A percentile compares a stretch with the other conserved stretches of the same genome.
Conservation (phyloP, 2,888 invertebrate genomes). For the Leptopilina drosophilae region DNA sequence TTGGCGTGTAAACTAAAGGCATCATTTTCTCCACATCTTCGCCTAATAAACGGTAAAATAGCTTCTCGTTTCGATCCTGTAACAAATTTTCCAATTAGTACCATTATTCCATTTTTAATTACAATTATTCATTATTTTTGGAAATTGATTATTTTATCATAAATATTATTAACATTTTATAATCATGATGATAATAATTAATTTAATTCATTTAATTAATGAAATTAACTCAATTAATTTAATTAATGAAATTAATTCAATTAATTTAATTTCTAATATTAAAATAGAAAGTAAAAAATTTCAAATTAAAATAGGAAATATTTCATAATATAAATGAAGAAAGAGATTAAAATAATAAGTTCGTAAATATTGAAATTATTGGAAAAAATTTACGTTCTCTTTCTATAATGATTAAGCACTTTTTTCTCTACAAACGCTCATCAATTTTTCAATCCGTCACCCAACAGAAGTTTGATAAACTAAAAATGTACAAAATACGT, state of each 20-base stretch:
- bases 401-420: conserved; percentile 8
- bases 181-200: no score
- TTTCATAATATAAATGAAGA: background rate
- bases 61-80: conserved; percentile 95
- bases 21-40: conserved; percentile 94
- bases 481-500: background rate
- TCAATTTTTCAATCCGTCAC: background rate
- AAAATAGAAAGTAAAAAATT: background rate
- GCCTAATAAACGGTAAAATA: conserved; percentile 94
- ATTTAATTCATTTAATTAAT: no score
- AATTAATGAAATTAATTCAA: no score
- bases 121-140: no score
- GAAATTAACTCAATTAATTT: no score
- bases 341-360: background rate
- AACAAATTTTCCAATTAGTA: conserved; percentile 7
- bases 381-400: background rate
- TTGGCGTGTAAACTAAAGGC: conserved; percentile 99
- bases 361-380: background rate
- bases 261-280: no score
- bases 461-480: background rate
- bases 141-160: no score
- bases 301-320: background rate
- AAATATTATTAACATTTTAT: no score
- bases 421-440: background rate
- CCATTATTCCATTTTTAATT: no score